phyloP scores from a whole-genome alignment of 2,888 invertebrate genomes.

The Xestia sexstrigata region DNA sequence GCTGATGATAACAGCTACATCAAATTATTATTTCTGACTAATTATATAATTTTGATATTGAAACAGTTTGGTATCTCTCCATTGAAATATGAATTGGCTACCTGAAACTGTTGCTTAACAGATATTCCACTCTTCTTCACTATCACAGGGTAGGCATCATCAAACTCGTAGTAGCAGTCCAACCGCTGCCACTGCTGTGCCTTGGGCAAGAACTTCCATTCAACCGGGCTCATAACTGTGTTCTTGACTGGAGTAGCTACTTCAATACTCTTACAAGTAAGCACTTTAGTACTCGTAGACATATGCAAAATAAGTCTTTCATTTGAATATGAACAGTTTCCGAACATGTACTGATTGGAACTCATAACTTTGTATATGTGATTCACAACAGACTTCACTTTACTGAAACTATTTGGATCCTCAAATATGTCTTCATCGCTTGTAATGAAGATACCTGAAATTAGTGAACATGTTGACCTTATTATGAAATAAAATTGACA shows the following conservation, averaged over 20 bases:
- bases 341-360: slow-evolving; percentile 91
- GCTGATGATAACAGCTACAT: background rate
- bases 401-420: slow-evolving; percentile 89
- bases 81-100: slow-evolving; percentile 70
- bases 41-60: background rate
- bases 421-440: slow-evolving; percentile 92
- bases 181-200: slow-evolving; percentile 94
- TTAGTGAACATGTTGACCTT: background rate
- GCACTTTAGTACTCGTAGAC: slow-evolving; percentile 88
- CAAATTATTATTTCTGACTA: background rate
- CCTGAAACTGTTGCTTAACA: slow-evolving; percentile 93
- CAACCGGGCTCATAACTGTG: slow-evolving; percentile 92
- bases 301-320: slow-evolving; percentile 93
- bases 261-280: slow-evolving; percentile 92
- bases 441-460: slow-evolving; percentile 93
- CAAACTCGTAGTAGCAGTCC: slow-evolving; percentile 94
- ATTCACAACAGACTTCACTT: slow-evolving; percentile 90
- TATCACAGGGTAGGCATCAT: slow-evolving; percentile 93
- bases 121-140: slow-evolving; percentile 91
- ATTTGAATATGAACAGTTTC: slow-evolving; percentile 86
- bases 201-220: slow-evolving; percentile 94
- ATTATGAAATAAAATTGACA: background rate
- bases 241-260: slow-evolving; percentile 82
- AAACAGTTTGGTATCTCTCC: background rate
- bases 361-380: slow-evolving; percentile 90